Base-by-base conservation (phyloP, 2,888 invertebrate species). In the Apodemia hepburni region DNA sequence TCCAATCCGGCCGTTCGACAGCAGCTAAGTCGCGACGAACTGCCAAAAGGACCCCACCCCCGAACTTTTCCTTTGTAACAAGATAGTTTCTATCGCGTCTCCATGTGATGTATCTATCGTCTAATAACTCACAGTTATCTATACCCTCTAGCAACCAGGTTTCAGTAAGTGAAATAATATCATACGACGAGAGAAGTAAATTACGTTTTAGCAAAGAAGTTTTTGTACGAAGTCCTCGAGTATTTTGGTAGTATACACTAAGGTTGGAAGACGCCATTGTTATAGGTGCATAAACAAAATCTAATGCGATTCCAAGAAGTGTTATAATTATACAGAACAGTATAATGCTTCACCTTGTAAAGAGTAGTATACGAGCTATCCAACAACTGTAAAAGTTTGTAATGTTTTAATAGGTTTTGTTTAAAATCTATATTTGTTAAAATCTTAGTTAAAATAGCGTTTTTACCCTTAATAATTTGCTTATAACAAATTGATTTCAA, bases 151-250 rank as follows among this genome's bases (percentile, higher is more conserved):
- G 5, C 15, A 60, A 17, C 59, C 45, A 59, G 15, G 59, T 45
- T 22, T 60, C 47, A 7, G 59, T n/a, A 9, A 60, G 22, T 15
- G 45, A 51, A 5, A 60, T 51, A 17, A 60, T 51, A 7, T 60
- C 60, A 8, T 60, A 60, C 6, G 5, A 8, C 6, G 29, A 49
- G 33, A 35, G 51, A 33, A 18, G 18, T 17, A 60, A n/a, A 49
- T 51, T 35, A 33, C 33, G 33, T 33, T 33, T 33, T 2, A 33
- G 9, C 33, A 33, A 9, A 29, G 22, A 12, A 0, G 60, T 15
- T 60, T 60, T 60, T 15, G 47, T 45, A 29, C 60, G 60, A 1
- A 60, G 27, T 9, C 22, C 42, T 22, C 59, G 15, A 12, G 29
- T 27, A 29, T 60, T 47, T n/a, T 60, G 60, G 6, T 47, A 47